Evolutionary conservation across 1,140 invertebrate genomes (phyloP), one percentile per base, ranked within the genome.

Genomic region (Papilio glaucus): DNA sequence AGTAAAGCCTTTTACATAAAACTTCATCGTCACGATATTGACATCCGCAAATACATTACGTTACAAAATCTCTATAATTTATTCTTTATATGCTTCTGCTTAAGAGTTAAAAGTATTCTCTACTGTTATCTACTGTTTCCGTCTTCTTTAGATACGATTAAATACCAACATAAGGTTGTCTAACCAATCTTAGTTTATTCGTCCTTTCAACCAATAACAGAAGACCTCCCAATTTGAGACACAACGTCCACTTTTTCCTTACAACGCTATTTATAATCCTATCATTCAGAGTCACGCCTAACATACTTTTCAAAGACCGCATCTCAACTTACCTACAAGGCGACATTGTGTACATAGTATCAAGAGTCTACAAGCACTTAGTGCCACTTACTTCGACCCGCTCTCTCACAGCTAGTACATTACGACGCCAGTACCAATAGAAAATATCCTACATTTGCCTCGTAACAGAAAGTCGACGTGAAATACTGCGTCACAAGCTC

Each of bases 1-100:
- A 9, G 49, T 57, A 26, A 57, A 57, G 49, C 21, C 49, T 57
- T 57, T 57, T 57, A 57, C 18, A 57, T 57, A 57, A 57, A 57
- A 57, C 18, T 24, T 5, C 21, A 53, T 21, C 18, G 1, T 53
- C 45, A 53, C 45, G 21, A 53, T 53, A 53, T 53, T 24, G 45
- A 53, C 45, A 24, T 53, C 15, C 21, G 21, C 10, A 13, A 57
- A 57, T 8, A 57, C 2, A 33, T 33, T 57, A 57, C 4, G 10
- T 24, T 13, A 57, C 49, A 57, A 57, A 24, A 21, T 24, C 12
- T 5, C 10, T 18, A 45, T 15, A 4, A 3, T 18, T 4, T n/a
- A 18, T 45, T 45, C 15, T 57, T 24, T 0, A 21, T 2, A 24
- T 57, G n/a, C 21, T 57, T 12, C 21, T 26, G 3, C 21, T 4